Percentiles rank a stretch among this genome's conserved stretches.
Evolutionary conservation across 2,113 vertebrate genomes (phyloP).

Genomic region (Cranoglanis bouderius): DNA sequence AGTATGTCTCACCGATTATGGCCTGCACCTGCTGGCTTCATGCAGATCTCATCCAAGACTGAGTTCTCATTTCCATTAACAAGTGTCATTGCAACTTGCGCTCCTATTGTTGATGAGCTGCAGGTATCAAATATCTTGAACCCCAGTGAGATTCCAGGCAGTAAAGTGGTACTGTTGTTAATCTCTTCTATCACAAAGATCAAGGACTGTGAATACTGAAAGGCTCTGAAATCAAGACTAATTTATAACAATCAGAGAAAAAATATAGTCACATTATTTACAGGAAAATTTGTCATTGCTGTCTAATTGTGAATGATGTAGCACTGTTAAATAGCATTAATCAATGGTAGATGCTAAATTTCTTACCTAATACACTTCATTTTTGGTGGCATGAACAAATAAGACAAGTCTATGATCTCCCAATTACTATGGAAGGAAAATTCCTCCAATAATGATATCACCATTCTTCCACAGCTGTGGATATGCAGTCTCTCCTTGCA

Average conservation of each 20-base stretch:
- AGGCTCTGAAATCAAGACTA: slow-evolving; percentile 73
- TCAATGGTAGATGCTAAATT: background rate
- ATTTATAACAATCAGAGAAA: background rate
- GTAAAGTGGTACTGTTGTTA: slow-evolving; percentile 65
- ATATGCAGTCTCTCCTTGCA: too few relatives aligned
- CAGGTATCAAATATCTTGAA: slow-evolving; percentile 75
- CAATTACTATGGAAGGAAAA: too few relatives aligned
- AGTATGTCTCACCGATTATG: slow-evolving; percentile 76
- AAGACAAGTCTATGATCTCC: too few relatives aligned
- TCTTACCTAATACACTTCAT: too few relatives aligned
- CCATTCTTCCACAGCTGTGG: too few relatives aligned
- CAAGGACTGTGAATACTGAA: slow-evolving; percentile 73
- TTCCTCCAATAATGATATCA: too few relatives aligned
- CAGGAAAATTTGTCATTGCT: background rate
- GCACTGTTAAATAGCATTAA: background rate
- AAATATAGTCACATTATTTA: background rate
- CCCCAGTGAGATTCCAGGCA: slow-evolving; percentile 68
- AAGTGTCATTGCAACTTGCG: slow-evolving; percentile 67
- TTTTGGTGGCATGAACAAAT: too few relatives aligned
- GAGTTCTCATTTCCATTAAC: slow-evolving; percentile 63
- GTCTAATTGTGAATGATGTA: background rate
- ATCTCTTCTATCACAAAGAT: slow-evolving; percentile 78
- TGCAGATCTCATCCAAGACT: slow-evolving; percentile 54
- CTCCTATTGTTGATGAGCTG: slow-evolving; percentile 71
- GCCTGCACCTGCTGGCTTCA: slow-evolving; percentile 66